These are phyloP conservation scores for Cristatella mucedo DNA, from an alignment of 2,888 invertebrate species.

Conservation along the genomic window DNA sequence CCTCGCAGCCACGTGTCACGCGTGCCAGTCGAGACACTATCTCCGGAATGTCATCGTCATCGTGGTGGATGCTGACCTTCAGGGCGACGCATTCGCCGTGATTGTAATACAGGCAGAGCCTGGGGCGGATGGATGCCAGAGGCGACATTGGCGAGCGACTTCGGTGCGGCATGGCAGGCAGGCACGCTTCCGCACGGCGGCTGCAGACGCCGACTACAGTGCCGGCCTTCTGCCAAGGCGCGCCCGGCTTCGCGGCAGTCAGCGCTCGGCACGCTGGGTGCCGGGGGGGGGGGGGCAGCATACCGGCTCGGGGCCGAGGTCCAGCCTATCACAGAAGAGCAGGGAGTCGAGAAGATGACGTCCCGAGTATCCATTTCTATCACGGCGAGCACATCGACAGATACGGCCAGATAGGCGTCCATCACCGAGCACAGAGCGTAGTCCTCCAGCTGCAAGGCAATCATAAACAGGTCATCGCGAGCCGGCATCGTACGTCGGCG, in stretches of 20 bases:
- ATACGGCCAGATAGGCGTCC: constrained; percentile 68
- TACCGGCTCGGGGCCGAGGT: constrained; percentile 23
- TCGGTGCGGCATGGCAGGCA: too few species aligned
- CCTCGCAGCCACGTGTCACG: constrained; percentile 52
- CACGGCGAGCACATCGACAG: constrained; percentile 67
- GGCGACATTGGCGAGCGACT: too few species aligned
- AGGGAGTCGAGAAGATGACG: constrained; percentile 69
- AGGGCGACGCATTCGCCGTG: constrained; percentile 79
- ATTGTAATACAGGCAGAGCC: constrained; percentile 71
- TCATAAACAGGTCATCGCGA: too few species aligned
- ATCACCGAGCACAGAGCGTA: constrained; percentile 39
- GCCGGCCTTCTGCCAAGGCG: too few species aligned
- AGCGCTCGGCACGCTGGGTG: too few species aligned
- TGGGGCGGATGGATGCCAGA: too few species aligned
- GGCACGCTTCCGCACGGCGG: too few species aligned
- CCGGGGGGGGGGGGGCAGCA: not conserved
- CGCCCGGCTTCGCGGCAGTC: too few species aligned
- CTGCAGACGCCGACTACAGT: too few species aligned
- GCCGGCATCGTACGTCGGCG: too few species aligned
- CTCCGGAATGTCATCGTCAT: constrained; percentile 50
- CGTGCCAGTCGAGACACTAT: constrained; percentile 62
- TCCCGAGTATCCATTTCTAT: constrained; percentile 67
- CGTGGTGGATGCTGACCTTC: constrained; percentile 51
- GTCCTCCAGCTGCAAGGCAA: constrained; percentile 28
- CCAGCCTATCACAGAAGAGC: constrained; percentile 62